phyloP scores from a whole-genome alignment of 2,797 vertebrate species.

The Fringilla coelebs region DNA sequence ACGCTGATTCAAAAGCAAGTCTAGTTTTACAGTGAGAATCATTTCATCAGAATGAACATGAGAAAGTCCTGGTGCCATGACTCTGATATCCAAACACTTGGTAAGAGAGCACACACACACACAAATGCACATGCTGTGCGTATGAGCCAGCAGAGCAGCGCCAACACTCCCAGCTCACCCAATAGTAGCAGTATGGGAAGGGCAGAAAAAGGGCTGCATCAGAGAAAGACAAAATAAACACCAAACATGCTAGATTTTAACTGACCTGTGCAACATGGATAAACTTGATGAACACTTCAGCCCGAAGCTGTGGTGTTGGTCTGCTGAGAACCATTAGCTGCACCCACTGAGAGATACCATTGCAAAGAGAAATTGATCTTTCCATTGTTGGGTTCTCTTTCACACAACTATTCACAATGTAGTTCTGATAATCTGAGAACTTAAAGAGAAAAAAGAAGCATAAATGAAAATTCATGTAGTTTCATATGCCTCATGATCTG shows the following conservation, averaged over 20 bases:
- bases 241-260: neutral
- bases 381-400: constrained; percentile 96
- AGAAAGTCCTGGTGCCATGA: neutral
- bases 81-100: neutral
- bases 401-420: constrained; percentile 89
- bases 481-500: neutral
- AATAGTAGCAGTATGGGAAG: neutral
- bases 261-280: constrained; percentile 93
- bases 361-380: constrained; percentile 92
- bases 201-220: neutral
- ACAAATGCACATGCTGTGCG: rapidly evolving
- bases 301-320: constrained; percentile 91
- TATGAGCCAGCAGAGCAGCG: neutral
- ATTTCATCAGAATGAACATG: neutral
- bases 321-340: constrained; percentile 96
- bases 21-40: neutral
- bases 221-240: neutral
- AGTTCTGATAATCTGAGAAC: constrained; percentile 94
- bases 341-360: constrained; percentile 96
- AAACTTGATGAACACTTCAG: constrained; percentile 96
- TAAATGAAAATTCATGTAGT: neutral
- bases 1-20: neutral
- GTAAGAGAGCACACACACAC: neutral
- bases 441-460: neutral
- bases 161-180: neutral